These are phyloP conservation scores for Drosophila lacteicornis DNA, from an alignment of 1,140 invertebrate species.

Conservation along the genomic window DNA sequence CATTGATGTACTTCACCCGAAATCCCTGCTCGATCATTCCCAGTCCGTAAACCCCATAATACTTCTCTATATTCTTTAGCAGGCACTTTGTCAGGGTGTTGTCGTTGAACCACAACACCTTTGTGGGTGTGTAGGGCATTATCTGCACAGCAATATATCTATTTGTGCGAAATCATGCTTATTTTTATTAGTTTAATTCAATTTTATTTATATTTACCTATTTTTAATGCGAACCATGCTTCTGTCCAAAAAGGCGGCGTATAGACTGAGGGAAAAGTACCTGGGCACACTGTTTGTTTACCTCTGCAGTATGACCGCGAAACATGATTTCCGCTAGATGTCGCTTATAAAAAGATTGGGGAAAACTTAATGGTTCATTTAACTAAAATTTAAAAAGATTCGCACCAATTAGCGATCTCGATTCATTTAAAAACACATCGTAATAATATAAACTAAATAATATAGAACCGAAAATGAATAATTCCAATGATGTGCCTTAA, in stretches of 20 bases:
- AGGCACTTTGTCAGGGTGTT: conserved; percentile 87
- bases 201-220: conserved; percentile 85
- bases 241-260: too few species aligned
- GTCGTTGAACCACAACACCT: conserved; percentile 87
- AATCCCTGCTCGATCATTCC: conserved; percentile 89
- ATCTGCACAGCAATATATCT: conserved; percentile 89
- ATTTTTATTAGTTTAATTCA: conserved; percentile 30
- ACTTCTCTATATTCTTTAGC: conserved; percentile 87
- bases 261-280: not conserved
- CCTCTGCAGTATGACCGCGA: not conserved
- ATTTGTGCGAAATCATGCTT: not conserved
- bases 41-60: conserved; percentile 90
- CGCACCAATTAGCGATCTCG: not conserved
- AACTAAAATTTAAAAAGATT: not conserved
- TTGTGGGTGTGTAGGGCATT: conserved; percentile 81
- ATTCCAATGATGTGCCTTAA: not conserved
- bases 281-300: conserved; percentile 2
- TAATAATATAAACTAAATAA: too few species aligned
- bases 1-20: conserved; percentile 91
- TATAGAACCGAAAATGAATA: too few species aligned
- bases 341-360: not conserved
- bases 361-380: not conserved
- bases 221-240: conserved; percentile 90
- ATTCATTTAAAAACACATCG: not conserved
- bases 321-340: not conserved